Percentiles rank a stretch among this genome's conserved stretches.
Evolutionary conservation across 2,113 vertebrate genomes (phyloP).

Genomic region (Petrocephalus zakoni): DNA sequence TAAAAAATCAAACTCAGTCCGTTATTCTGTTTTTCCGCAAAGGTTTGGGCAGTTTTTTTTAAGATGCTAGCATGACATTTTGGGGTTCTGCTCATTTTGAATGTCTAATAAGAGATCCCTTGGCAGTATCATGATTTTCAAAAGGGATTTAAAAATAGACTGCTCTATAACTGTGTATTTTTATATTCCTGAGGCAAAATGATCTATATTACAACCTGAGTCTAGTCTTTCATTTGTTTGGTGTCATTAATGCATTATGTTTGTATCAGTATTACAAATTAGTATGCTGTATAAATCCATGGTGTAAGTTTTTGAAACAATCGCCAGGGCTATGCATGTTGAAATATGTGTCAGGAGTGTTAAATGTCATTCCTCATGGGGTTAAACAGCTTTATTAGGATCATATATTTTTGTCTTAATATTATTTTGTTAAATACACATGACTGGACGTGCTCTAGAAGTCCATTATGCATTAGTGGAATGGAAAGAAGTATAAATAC

Average conservation of each 20-base stretch:
- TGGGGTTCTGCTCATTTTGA: not conserved
- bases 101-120: not conserved
- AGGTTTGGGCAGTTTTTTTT: not conserved
- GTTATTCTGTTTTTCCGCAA: not conserved
- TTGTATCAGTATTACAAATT: not conserved
- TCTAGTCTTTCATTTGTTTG: not conserved
- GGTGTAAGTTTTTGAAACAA: not conserved
- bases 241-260: not conserved
- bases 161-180: not conserved
- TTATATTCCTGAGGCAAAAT: constrained; percentile 3
- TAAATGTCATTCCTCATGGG: not conserved
- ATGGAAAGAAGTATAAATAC: not conserved
- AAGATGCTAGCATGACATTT: not conserved
- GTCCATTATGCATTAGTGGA: not conserved
- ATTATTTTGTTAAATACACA: not conserved
- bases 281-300: not conserved
- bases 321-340: not conserved
- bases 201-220: not conserved
- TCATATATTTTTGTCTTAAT: not conserved
- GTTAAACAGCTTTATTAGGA: not conserved
- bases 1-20: not conserved
- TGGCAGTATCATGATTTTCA: not conserved
- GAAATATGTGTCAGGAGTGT: not conserved
- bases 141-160: not conserved
- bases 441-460: not conserved